Percentiles rank a stretch among this genome's conserved stretches.
These are phyloP conservation scores for Catharus ustulatus DNA, from an alignment of 2,797 vertebrate species.

Conservation along the genomic window DNA sequence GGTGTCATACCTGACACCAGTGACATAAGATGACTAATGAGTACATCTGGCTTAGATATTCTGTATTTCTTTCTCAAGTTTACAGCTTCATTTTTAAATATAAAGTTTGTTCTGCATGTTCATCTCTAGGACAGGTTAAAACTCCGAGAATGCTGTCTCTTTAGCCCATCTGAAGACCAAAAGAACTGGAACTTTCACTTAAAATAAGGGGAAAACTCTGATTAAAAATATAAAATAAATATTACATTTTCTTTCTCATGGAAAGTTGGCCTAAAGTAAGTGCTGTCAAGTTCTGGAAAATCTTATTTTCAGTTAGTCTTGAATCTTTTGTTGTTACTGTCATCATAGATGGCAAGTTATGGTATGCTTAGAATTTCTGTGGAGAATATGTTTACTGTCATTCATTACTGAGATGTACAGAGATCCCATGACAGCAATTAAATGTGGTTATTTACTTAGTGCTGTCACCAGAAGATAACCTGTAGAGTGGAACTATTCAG, in stretches of 20 bases:
- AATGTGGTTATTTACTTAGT: not conserved
- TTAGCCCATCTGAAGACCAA: not conserved
- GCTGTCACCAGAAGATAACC: not conserved
- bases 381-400: not conserved
- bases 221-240: not conserved
- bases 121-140: not conserved
- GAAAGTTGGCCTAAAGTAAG: not conserved
- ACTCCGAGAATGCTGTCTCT: not conserved
- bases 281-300: not conserved
- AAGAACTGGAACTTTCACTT: not conserved
- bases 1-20: not conserved
- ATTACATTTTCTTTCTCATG: not conserved
- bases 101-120: not conserved
- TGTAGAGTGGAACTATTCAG: not conserved
- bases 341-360: not conserved
- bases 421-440: constrained; percentile 21
- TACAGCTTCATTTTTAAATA: not conserved
- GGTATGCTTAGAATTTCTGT: not conserved
- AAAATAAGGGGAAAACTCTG: not conserved
- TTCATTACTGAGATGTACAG: not conserved
- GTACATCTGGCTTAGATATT: not conserved
- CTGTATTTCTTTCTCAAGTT: not conserved
- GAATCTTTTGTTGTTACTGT: not conserved
- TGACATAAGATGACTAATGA: not conserved
- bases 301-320: not conserved